These are phyloP conservation scores for Dendronephthya gigantea DNA, from an alignment of 64 coral and sea anemone species.

Conservation along the genomic window DNA sequence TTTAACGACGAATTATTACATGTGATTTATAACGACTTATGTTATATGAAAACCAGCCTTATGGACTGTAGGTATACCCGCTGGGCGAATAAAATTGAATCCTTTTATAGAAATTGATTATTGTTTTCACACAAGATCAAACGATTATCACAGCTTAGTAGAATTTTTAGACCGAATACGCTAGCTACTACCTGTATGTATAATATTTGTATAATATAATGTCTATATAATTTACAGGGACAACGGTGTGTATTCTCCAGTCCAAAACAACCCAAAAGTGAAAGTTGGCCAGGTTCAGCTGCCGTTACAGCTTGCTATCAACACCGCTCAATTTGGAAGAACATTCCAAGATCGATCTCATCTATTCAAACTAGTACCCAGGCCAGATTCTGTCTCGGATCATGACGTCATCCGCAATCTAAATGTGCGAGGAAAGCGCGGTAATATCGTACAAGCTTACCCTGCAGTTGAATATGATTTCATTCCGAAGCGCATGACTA, in stretches of 20 bases:
- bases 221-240: too few species aligned
- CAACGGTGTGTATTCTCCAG: neutral
- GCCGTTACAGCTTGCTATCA: conserved; percentile 1
- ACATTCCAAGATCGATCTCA: conserved; percentile 6
- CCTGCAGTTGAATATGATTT: neutral
- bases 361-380: neutral
- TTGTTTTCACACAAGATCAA: too few species aligned
- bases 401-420: neutral
- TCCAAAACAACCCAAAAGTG: neutral
- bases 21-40: too few species aligned
- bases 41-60: too few species aligned
- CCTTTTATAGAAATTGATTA: too few species aligned
- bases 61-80: too few species aligned
- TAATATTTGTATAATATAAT: too few species aligned
- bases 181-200: too few species aligned
- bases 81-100: too few species aligned
- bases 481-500: neutral
- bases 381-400: neutral
- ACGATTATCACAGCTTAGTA: too few species aligned
- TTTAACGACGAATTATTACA: too few species aligned
- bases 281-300: neutral
- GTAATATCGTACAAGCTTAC: neutral
- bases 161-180: too few species aligned
- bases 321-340: neutral
- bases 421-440: neutral